Conservation (phyloP, 2,888 invertebrate genomes). For the Candidula unifasciata region DNA sequence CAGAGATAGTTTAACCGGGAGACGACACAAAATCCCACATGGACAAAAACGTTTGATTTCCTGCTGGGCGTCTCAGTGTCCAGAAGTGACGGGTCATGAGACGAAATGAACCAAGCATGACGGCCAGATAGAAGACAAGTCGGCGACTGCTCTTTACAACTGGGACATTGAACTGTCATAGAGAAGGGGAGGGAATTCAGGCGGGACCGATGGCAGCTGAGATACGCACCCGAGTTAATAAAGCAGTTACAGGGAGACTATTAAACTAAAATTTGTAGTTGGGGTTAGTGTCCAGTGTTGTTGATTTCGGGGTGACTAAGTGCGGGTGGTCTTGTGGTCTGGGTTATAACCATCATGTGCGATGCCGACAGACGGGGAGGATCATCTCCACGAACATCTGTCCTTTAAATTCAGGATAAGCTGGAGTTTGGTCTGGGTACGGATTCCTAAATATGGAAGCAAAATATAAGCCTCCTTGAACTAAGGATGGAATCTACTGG, state of each 20-base stretch:
- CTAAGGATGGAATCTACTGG: too few species aligned
- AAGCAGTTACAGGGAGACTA: not conserved
- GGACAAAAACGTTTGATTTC: not conserved
- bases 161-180: not conserved
- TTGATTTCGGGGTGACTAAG: too few species aligned
- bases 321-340: too few species aligned
- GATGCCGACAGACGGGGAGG: too few species aligned
- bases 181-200: not conserved
- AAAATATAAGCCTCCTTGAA: too few species aligned
- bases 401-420: too few species aligned
- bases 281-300: too few species aligned
- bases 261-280: too few species aligned
- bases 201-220: not conserved
- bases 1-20: not conserved
- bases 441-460: too few species aligned
- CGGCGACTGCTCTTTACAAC: not conserved
- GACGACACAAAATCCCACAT: not conserved
- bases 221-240: not conserved
- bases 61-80: constrained; percentile 30
- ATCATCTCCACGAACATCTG: too few species aligned
- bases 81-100: not conserved
- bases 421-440: too few species aligned
- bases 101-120: not conserved
- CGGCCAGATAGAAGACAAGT: not conserved
- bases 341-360: too few species aligned